Evolutionary conservation across 1,140 invertebrate species (phyloP).

Genomic region (Drosophila pandora): DNA sequence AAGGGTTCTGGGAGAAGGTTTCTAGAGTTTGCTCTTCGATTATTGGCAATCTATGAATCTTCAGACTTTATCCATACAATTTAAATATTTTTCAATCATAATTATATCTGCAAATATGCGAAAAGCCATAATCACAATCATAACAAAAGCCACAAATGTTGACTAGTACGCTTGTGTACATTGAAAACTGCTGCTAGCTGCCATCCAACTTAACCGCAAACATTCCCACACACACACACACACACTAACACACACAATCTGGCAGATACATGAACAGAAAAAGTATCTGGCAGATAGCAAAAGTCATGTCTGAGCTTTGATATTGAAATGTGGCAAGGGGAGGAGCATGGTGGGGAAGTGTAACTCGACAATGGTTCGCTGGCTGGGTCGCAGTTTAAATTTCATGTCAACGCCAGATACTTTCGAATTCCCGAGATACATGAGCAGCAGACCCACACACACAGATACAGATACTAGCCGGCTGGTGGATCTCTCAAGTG

Average conservation of each 20-base stretch:
- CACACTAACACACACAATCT: slow-evolving; percentile 7
- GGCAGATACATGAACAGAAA: slow-evolving; percentile 15
- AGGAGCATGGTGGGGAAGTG: background rate
- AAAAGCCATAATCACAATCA: slow-evolving; percentile 16
- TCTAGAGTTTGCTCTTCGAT: background rate
- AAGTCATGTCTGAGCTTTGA: slow-evolving; percentile 56
- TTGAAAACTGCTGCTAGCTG: slow-evolving; percentile 13
- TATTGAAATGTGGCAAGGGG: slow-evolving; percentile 36
- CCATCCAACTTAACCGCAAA: slow-evolving; percentile 51
- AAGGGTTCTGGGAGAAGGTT: slow-evolving; percentile 32
- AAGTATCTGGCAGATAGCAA: slow-evolving; percentile 50
- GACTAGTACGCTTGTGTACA: slow-evolving; percentile 6
- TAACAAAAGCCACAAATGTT: slow-evolving; percentile 33
- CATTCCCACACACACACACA: slow-evolving; percentile 27
- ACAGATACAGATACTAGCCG: slow-evolving; percentile 11
- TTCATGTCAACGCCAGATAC: slow-evolving; percentile 61
- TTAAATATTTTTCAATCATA: slow-evolving; percentile 10
- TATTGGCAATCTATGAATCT: background rate
- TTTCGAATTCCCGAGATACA: slow-evolving; percentile 30
- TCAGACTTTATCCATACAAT: background rate
- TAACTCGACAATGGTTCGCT: slow-evolving; percentile 36
- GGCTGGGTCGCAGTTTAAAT: slow-evolving; percentile 50
- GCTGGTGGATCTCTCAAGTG: slow-evolving; percentile 19
- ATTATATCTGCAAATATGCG: slow-evolving; percentile 12
- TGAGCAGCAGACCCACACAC: slow-evolving; percentile 6